Percentiles rank a stretch among this genome's conserved stretches.
phyloP scores from a whole-genome alignment of 2,113 vertebrate genomes.

The Antechinus flavipes region DNA sequence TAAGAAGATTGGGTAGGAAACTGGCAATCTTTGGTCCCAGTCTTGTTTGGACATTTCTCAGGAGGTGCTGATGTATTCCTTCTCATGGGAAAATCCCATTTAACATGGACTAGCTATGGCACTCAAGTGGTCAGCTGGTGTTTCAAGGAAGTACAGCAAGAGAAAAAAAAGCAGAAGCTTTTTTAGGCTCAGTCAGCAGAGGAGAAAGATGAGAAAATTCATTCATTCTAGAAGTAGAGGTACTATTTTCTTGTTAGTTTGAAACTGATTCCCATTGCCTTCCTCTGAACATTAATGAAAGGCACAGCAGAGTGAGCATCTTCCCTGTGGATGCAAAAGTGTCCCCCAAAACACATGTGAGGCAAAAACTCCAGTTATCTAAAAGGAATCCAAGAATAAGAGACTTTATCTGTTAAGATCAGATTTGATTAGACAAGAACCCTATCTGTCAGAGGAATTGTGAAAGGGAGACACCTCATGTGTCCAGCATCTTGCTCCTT shows the following conservation, averaged over 20 bases:
- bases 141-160: background rate
- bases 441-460: too few relatives aligned
- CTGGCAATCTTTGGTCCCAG: background rate
- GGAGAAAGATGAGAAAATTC: constrained; percentile 10
- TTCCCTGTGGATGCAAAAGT: too few relatives aligned
- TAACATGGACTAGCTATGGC: background rate
- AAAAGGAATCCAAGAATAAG: too few relatives aligned
- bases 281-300: background rate
- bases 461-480: too few relatives aligned
- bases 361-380: too few relatives aligned
- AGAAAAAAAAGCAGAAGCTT: background rate
- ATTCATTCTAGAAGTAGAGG: background rate
- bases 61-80: too few relatives aligned
- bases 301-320: too few relatives aligned
- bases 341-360: too few relatives aligned
- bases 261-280: background rate
- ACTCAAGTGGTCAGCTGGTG: too few relatives aligned
- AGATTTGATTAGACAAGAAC: too few relatives aligned
- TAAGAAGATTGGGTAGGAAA: background rate
- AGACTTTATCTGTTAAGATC: too few relatives aligned
- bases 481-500: too few relatives aligned
- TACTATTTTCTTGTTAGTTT: background rate
- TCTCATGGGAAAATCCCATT: background rate
- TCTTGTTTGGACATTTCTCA: background rate
- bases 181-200: background rate